Conservation (phyloP, 2,797 vertebrate genomes). For the Danio jaintianensis region DNA sequence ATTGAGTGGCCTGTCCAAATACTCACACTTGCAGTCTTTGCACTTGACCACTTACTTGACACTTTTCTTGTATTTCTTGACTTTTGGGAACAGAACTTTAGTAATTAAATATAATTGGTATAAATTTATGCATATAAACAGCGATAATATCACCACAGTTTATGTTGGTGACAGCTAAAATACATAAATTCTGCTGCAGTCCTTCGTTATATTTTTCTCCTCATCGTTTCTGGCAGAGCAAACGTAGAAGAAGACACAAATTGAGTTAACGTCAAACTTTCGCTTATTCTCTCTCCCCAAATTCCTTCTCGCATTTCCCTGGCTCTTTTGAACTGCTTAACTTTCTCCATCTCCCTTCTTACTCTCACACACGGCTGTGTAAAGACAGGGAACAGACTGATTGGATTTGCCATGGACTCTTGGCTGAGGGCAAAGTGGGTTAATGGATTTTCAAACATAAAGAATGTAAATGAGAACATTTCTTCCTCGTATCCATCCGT, state of each 20-base stretch:
- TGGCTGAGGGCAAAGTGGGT: conserved; percentile 57
- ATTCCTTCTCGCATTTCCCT: conserved; percentile 10
- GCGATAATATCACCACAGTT: background rate
- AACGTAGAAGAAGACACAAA: conserved; percentile 47
- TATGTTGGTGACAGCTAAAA: background rate
- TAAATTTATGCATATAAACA: background rate
- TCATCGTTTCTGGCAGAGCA: conserved; percentile 31
- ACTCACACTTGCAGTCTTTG: no score
- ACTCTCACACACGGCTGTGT: conserved; percentile 19
- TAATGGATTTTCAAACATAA: conserved; percentile 63
- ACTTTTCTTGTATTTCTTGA: no score
- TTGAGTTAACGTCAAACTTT: conserved; percentile 40
- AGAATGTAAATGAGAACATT: conserved; percentile 56
- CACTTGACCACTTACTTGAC: no score
- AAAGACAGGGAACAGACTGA: conserved; percentile 55
- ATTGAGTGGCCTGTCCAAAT: no score
- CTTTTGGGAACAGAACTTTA: background rate
- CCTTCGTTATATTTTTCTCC: conserved; percentile 8
- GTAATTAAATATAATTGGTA: background rate
- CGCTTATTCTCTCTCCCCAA: background rate
- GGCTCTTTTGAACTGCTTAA: background rate
- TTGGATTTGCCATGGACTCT: conserved; percentile 58
- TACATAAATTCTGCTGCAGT: conserved; percentile 5
- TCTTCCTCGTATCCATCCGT: conserved; percentile 36
- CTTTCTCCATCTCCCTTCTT: conserved; percentile 24